phyloP scores from a whole-genome alignment of 2,797 vertebrate species.

The Rachycentron canadum region DNA sequence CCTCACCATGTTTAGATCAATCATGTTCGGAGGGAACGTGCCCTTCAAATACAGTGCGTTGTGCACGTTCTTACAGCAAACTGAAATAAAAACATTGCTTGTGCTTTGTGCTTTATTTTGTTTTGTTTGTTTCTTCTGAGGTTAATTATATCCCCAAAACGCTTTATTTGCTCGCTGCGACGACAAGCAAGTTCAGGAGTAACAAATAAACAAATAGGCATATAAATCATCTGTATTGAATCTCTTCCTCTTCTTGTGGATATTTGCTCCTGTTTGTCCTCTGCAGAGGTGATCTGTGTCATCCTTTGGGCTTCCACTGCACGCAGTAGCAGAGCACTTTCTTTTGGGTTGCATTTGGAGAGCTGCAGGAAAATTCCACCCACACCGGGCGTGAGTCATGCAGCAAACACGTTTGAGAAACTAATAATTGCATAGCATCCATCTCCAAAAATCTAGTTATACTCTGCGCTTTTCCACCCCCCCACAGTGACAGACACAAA shows the following conservation, averaged over 20 bases:
- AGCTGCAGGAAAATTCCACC: constrained; percentile 36
- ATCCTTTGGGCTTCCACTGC: constrained; percentile 35
- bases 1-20: constrained; percentile 56
- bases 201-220: constrained; percentile 41
- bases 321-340: constrained; percentile 44
- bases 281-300: constrained; percentile 10
- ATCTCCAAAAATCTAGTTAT: constrained; percentile 57
- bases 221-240: constrained; percentile 54
- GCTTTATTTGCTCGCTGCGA: constrained; percentile 7
- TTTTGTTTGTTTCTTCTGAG: constrained; percentile 11
- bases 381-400: constrained; percentile 48
- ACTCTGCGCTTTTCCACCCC: constrained; percentile 2
- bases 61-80: background rate
- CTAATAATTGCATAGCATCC: constrained; percentile 62
- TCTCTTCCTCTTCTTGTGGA: constrained; percentile 29
- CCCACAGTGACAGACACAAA: constrained; percentile 46
- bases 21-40: constrained; percentile 46
- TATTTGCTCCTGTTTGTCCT: constrained; percentile 30
- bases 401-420: constrained; percentile 64
- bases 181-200: constrained; percentile 4
- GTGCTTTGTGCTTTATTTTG: background rate
- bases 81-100: constrained; percentile 12
- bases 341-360: constrained; percentile 49
- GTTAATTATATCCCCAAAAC: constrained; percentile 27
- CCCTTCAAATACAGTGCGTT: constrained; percentile 44